phyloP scores from a whole-genome alignment of 2,797 vertebrate species.

The Eremophila alpestris region DNA sequence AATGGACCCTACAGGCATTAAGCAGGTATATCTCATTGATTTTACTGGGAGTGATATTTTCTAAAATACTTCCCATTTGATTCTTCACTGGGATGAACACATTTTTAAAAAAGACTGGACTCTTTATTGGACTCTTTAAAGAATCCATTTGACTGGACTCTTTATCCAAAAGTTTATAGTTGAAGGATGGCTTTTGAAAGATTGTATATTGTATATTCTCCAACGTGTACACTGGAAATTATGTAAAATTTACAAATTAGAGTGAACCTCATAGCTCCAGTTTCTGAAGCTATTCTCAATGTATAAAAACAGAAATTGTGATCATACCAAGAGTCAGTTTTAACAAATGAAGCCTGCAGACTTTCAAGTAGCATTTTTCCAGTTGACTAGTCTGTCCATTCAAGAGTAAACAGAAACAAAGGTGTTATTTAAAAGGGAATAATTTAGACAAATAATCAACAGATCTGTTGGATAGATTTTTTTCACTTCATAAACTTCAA shows the following conservation, averaged over 20 bases:
- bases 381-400: not conserved
- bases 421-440: not conserved
- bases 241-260: not conserved
- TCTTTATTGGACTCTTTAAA: no score
- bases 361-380: not conserved
- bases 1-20: not conserved
- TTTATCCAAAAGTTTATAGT: not conserved
- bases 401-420: constrained; percentile 38
- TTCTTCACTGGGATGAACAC: not conserved
- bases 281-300: not conserved
- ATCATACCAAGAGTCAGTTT: not conserved
- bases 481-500: not conserved
- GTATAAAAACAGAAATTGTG: not conserved
- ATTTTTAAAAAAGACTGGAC: not conserved
- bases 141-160: no score
- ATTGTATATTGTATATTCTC: not conserved
- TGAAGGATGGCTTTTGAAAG: not conserved
- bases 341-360: not conserved
- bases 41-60: not conserved
- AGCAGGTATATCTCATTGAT: not conserved
- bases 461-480: not conserved
- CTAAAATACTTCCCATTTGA: not conserved
- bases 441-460: not conserved
- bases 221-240: not conserved
- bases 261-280: not conserved